phyloP scores from a whole-genome alignment of 1,140 invertebrate species.

The Dreissena rostriformis region DNA sequence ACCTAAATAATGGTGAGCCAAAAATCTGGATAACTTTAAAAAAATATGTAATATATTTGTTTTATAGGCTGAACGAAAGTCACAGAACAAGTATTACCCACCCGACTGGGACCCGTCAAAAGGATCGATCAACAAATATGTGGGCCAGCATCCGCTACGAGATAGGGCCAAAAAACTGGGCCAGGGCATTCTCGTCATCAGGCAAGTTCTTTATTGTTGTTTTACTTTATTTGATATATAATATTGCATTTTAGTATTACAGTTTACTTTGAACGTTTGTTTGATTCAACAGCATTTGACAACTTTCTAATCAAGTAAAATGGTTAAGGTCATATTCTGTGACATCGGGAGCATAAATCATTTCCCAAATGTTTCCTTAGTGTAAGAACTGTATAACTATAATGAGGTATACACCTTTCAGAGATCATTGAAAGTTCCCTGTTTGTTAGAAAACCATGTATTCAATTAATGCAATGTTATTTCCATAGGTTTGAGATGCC shows the following conservation, averaged over 20 bases:
- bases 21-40: background rate
- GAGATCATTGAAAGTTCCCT: too few species aligned
- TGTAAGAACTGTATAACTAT: too few species aligned
- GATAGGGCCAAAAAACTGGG: constrained; percentile 97
- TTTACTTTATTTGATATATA: too few species aligned
- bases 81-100: constrained; percentile 98
- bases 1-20: background rate
- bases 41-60: background rate
- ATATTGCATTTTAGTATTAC: too few species aligned
- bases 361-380: too few species aligned
- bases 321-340: too few species aligned
- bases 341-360: too few species aligned
- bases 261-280: too few species aligned
- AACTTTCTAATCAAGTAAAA: too few species aligned
- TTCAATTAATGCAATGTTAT: background rate
- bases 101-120: constrained; percentile 98
- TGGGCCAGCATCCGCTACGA: constrained; percentile 97
- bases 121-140: constrained; percentile 92
- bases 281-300: too few species aligned
- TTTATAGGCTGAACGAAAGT: constrained; percentile 96
- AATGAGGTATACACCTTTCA: too few species aligned
- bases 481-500: constrained; percentile 97
- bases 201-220: constrained; percentile 71
- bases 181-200: constrained; percentile 97
- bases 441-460: too few species aligned